A percentile compares a stretch with the other conserved stretches of the same genome.
These are phyloP conservation scores for Syrista parreyssii DNA, from an alignment of 2,888 invertebrate genomes.

Conservation along the genomic window DNA sequence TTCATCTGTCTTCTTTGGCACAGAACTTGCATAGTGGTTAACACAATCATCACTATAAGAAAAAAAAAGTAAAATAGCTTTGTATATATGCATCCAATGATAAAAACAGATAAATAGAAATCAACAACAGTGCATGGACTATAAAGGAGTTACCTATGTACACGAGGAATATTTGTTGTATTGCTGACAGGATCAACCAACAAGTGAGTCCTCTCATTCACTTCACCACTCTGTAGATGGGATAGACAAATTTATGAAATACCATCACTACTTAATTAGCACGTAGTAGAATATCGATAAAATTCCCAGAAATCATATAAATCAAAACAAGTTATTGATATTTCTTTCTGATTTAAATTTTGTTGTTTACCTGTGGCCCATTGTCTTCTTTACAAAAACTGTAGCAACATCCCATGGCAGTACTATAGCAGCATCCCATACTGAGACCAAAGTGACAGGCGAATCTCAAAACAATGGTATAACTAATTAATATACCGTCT, in stretches of 20 bases:
- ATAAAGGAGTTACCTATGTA: conserved; percentile 68
- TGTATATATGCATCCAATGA: neutral
- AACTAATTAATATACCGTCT: neutral
- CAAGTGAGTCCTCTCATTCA: conserved; percentile 83
- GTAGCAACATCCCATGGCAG: conserved; percentile 76
- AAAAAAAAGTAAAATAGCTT: conserved; percentile 22
- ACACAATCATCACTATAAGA: conserved; percentile 74
- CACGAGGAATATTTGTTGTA: conserved; percentile 77
- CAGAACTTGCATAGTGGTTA: conserved; percentile 72
- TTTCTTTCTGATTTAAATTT: neutral
- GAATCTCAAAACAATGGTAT: neutral
- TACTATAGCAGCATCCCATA: conserved; percentile 48
- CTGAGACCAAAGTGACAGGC: conserved; percentile 6
- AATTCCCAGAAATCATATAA: neutral
- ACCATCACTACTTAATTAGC: neutral
- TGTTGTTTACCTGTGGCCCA: conserved; percentile 73
- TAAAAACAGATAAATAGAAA: neutral
- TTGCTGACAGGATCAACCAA: conserved; percentile 82
- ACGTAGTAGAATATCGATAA: neutral
- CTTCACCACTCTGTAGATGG: conserved; percentile 69
- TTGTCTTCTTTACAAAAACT: conserved; percentile 79
- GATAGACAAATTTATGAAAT: neutral
- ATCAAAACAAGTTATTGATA: neutral
- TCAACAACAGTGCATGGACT: neutral
- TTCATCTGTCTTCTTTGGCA: conserved; percentile 86